Base-by-base conservation (phyloP, 2,113 vertebrate genomes). In the Solenodon paradoxus region DNA sequence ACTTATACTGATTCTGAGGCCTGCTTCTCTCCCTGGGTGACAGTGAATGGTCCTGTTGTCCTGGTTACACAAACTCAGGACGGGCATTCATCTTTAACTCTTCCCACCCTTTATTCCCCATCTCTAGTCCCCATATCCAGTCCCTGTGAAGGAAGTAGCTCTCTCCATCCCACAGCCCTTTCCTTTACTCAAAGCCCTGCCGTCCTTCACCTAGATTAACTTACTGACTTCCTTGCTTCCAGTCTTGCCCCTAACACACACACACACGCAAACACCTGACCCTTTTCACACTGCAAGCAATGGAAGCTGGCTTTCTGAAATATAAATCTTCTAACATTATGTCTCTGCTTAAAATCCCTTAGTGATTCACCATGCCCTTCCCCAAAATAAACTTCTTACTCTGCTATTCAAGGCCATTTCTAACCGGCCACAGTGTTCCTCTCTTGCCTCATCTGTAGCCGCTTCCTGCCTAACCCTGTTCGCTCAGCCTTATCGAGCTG, bases 311-410 rank as follows among this genome's bases (percentile, higher is more conserved):
- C 59, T 81, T 84, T 95, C 64, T 75, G 30, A 92, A 90, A 30
- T 63, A 28, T 7, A 86, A 5, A 35, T 78, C 74, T 77, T 71
- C 5, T 47, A 86, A 82, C 45, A n/a, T 80, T 28, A 30, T 45
- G 28, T 42, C 51, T 55, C 49, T 78, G 26, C 74, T 86, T 79
- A 68, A 93, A 94, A 53, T 28, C 40, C 57, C 88, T 9, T 6
- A 91, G 89, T 89, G 82, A 88, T 63, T 93, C 51, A 71, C 79
- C n/a, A 40, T 81, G 80, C 45, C 63, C 17, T n/a, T 88, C 63
- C 82, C 92, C 93, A 83, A 53, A 94, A 90, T 92, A 82, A 71
- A 84, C 89, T 80, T 75, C 38, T 63, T 20, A 64, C 57, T 87
- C 13, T 77, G 75, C 7, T 38, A 22, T 40, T 94, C 80, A 75